Evolutionary conservation across 1,140 invertebrate genomes (phyloP).

Genomic region (Bombus turneri): DNA sequence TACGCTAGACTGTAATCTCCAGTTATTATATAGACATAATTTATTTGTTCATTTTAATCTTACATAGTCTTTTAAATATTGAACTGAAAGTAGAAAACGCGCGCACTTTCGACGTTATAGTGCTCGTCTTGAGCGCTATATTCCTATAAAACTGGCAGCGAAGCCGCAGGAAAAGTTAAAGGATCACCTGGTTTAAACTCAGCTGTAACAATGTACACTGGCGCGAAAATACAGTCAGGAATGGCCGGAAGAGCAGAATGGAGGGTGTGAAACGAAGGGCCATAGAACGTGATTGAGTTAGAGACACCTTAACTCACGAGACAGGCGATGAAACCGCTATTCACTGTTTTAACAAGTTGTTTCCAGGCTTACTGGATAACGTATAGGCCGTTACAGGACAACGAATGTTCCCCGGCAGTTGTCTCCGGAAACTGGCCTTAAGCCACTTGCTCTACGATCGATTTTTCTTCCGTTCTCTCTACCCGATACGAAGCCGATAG

Average conservation of each 20-base stretch:
- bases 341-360: slow-evolving; percentile 50
- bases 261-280: neutral
- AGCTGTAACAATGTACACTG: neutral
- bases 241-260: neutral
- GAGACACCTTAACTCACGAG: slow-evolving; percentile 34
- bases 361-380: slow-evolving; percentile 46
- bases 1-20: no score
- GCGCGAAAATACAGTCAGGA: neutral
- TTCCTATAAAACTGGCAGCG: no score
- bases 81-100: no score
- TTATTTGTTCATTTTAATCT: no score
- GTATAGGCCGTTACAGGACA: slow-evolving; percentile 10
- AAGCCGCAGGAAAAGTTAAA: neutral
- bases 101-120: no score
- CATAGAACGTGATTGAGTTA: slow-evolving; percentile 32
- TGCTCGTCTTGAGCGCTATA: no score
- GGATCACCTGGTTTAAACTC: neutral
- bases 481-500: neutral
- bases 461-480: slow-evolving; percentile 6
- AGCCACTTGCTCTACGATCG: slow-evolving; percentile 35
- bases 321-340: slow-evolving; percentile 15
- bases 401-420: slow-evolving; percentile 16
- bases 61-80: no score
- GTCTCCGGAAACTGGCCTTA: slow-evolving; percentile 36
- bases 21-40: no score